Conservation (phyloP, 2,888 invertebrate species). For the Meta bourneti region DNA sequence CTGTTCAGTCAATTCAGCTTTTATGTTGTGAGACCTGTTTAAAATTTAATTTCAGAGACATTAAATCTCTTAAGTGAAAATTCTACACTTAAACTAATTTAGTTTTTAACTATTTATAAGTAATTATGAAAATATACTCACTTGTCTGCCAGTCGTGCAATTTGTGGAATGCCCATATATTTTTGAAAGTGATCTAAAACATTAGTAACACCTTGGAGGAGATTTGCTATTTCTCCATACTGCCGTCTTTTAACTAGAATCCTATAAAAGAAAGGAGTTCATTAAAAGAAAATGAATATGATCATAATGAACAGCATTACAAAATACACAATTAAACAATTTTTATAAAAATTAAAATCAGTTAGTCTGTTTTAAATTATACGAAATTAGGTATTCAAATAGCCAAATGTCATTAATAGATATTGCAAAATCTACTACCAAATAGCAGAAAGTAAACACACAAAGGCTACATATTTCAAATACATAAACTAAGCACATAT, state of each 20-base stretch:
- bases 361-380: too few species aligned
- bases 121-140: conserved; percentile 78
- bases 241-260: conserved; percentile 89
- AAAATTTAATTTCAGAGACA: background rate
- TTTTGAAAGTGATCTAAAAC: conserved; percentile 96
- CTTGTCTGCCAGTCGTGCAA: conserved; percentile 91
- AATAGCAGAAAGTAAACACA: too few species aligned
- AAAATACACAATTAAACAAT: too few species aligned
- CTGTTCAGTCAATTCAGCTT: conserved; percentile 89
- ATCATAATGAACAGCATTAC: too few species aligned
- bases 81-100: background rate
- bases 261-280: conserved; percentile 79
- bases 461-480: too few species aligned
- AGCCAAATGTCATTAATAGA: too few species aligned
- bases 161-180: conserved; percentile 95
- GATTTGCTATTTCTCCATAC: conserved; percentile 95
- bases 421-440: too few species aligned
- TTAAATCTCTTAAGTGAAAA: background rate
- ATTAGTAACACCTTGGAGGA: conserved; percentile 96
- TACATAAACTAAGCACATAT: too few species aligned
- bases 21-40: conserved; percentile 86
- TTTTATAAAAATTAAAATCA: too few species aligned
- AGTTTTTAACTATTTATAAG: too few species aligned
- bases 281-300: too few species aligned
- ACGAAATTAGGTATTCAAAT: too few species aligned